Evolutionary conservation across 2,797 vertebrate species (phyloP).

Genomic region (Chelmon rostratus): DNA sequence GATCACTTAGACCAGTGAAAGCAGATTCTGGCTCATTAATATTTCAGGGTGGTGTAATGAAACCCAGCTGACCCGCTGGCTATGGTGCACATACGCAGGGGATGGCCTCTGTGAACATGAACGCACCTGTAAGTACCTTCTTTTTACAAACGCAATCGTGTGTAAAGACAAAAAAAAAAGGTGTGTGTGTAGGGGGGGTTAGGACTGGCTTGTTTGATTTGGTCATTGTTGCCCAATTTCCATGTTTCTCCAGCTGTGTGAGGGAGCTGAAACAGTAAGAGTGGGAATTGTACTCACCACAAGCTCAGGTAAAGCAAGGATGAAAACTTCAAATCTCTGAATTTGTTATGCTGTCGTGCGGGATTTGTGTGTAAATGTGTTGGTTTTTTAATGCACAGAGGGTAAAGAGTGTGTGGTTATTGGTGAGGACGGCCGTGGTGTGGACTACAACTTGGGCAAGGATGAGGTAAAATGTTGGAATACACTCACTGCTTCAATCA

Average conservation of each 20-base stretch:
- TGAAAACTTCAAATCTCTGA: neutral
- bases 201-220: neutral
- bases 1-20: constrained; percentile 63
- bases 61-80: constrained; percentile 47
- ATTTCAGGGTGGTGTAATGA: constrained; percentile 73
- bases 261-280: constrained; percentile 55
- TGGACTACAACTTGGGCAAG: constrained; percentile 72
- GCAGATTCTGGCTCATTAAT: constrained; percentile 75
- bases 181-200: neutral
- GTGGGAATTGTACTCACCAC: constrained; percentile 73
- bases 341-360: neutral
- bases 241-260: constrained; percentile 45
- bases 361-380: constrained; percentile 4
- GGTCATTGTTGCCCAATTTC: neutral
- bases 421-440: constrained; percentile 68
- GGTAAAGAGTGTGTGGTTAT: constrained; percentile 43
- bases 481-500: neutral
- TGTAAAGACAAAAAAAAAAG: neutral
- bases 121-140: constrained; percentile 68
- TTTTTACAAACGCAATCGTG: neutral
- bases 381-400: constrained; percentile 34
- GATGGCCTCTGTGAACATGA: constrained; percentile 50
- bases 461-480: constrained; percentile 66
- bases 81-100: constrained; percentile 2
- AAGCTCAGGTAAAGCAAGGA: constrained; percentile 62